Evolutionary conservation across 92 coral and sea anemone genomes (phyloP), one percentile per base, ranked within the genome.

Genomic region (Scolanthus callimorphus): DNA sequence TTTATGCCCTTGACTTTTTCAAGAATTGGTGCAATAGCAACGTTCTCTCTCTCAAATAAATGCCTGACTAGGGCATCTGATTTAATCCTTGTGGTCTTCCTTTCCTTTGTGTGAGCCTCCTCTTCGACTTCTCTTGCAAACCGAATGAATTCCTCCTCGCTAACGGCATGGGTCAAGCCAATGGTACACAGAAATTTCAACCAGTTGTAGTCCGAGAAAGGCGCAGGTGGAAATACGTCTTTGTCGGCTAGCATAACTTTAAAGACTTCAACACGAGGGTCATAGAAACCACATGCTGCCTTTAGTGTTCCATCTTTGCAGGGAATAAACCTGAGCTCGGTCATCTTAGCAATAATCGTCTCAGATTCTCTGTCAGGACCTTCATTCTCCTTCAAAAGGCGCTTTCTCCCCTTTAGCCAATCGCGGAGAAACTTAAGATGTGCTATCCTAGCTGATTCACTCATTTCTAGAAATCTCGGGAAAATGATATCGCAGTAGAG

Each of bases 241-340:
- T 53, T 29, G 17, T 53, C 41, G 9, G 4, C 30, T 1, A 85
- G 49, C 84, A 85, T 71, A 2, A 44, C 71, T 3, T 38, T n/a
- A 59, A 80, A 85, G 13, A 85, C 95, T n/a, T 29, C 15, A 48
- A 55, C 57, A 0, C 15, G 20, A 39, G 95, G 85, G 21, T 84
- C 85, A 31, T 55, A 67, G 70, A 65, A 78, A 31, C 58, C 49
- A 55, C 73, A 66, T 4, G 81, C 82, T 27, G 43, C 68, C 38
- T 17, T 60, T 27, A 52, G 49, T 0, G 56, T 1, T 12, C 74
- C 85, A 31, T 63, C 68, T 29, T 20, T 26, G 4, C 59, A 11
- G 2, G 46, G 62, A 34, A 48, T 39, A 46, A 70, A 39, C 27
- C 51, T 34, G 1, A 50, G 31, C 19, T 9, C 12, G 20, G 2